Evolutionary conservation across 2,113 vertebrate species (phyloP).

Genomic region (Cyprinus carpio): DNA sequence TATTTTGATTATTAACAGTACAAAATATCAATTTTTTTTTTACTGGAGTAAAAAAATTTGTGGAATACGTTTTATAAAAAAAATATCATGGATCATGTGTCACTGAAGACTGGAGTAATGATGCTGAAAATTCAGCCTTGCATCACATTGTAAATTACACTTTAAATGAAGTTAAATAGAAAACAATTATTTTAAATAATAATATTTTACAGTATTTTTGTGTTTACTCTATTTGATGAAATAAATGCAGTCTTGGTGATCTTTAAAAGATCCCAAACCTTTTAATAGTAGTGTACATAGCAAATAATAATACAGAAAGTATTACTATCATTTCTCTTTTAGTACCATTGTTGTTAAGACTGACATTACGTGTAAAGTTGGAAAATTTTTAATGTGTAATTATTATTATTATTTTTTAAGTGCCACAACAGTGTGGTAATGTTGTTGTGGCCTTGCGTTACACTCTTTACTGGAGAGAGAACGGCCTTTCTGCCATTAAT

Average conservation of each 20-base stretch:
- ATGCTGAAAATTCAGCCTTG: no score
- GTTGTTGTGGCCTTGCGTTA: conserved; percentile 85
- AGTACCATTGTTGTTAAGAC: neutral
- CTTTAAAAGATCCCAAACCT: neutral
- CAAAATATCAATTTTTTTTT: no score
- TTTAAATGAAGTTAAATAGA: no score
- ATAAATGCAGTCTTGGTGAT: neutral
- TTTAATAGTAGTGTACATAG: no score
- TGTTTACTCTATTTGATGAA: no score
- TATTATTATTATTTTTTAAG: neutral
- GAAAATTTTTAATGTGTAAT: neutral
- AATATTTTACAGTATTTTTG: no score
- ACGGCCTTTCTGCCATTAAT: conserved; percentile 74
- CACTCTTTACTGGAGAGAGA: conserved; percentile 80
- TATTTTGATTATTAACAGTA: no score
- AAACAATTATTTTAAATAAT: no score
- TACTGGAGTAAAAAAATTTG: no score
- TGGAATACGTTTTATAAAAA: no score
- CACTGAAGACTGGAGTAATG: no score
- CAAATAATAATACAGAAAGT: neutral
- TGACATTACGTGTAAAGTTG: neutral
- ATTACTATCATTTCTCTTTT: neutral
- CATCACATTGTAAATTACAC: neutral
- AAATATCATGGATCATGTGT: no score
- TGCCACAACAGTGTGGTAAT: conserved; percentile 62